phyloP scores from a whole-genome alignment of 2,888 invertebrate species.

The Diabrotica balteata region DNA sequence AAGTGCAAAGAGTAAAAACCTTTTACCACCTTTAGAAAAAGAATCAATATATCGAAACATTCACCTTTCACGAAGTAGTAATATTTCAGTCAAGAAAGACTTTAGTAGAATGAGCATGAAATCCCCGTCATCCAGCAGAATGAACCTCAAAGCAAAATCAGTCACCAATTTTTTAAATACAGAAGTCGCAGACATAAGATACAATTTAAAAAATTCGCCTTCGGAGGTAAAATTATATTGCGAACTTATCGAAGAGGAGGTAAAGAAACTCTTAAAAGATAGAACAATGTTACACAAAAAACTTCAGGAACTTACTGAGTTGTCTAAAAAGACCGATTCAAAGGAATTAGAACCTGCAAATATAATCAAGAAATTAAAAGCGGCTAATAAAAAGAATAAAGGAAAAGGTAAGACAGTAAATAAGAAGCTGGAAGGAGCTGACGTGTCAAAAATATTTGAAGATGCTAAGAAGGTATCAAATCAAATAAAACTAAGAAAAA shows the following conservation, averaged over 20 bases:
- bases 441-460: slow-evolving; percentile 32
- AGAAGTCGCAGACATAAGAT: slow-evolving; percentile 23
- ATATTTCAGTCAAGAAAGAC: slow-evolving; percentile 8
- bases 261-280: slow-evolving; percentile 32
- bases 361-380: slow-evolving; percentile 31
- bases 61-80: neutral
- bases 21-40: slow-evolving; percentile 17
- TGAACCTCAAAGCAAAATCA: neutral
- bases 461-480: slow-evolving; percentile 32
- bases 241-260: slow-evolving; percentile 28
- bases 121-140: slow-evolving; percentile 9
- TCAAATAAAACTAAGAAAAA: slow-evolving; percentile 28
- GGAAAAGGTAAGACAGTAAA: slow-evolving; percentile 2
- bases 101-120: slow-evolving; percentile 23
- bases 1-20: slow-evolving; percentile 28
- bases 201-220: slow-evolving; percentile 20
- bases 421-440: slow-evolving; percentile 18
- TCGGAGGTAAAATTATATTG: slow-evolving; percentile 32
- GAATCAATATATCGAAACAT: slow-evolving; percentile 14
- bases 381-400: slow-evolving; percentile 26
- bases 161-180: slow-evolving; percentile 20
- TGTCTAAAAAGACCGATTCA: neutral
- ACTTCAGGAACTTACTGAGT: slow-evolving; percentile 11
- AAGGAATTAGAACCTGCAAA: slow-evolving; percentile 30
- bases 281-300: slow-evolving; percentile 20